Evolutionary conservation across 2,797 vertebrate species (phyloP).

Genomic region (Hippopotamyrus pictus): DNA sequence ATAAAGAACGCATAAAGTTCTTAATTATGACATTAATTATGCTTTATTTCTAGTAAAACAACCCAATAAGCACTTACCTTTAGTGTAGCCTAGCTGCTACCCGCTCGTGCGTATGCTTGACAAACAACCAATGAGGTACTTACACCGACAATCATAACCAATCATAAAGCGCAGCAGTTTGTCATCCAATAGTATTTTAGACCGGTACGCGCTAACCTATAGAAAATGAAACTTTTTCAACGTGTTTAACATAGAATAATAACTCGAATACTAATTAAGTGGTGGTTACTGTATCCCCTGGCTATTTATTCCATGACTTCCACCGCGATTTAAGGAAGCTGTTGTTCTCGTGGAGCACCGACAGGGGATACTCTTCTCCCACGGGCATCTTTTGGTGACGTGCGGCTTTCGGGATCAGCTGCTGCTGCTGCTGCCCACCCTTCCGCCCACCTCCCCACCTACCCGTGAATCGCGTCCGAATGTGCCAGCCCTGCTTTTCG

Average conservation of each 20-base stretch:
- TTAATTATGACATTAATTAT: neutral
- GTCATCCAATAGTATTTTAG: slow-evolving; percentile 15
- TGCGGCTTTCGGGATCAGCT: slow-evolving; percentile 34
- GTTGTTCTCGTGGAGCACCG: slow-evolving; percentile 30
- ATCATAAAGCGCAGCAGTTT: neutral
- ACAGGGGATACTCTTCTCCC: slow-evolving; percentile 49
- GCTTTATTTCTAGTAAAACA: neutral
- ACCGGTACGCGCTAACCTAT: neutral
- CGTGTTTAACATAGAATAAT: neutral
- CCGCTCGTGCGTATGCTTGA: neutral
- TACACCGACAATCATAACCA: neutral
- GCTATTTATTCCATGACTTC: neutral
- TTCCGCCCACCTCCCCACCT: slow-evolving; percentile 34
- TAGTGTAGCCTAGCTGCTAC: neutral
- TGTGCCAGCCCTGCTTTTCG: neutral
- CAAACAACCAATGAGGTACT: slow-evolving; percentile 16
- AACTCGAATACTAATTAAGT: neutral
- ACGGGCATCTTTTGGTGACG: slow-evolving; percentile 60
- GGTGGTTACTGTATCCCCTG: neutral
- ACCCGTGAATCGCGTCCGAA: slow-evolving; percentile 30
- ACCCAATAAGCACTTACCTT: neutral
- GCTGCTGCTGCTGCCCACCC: slow-evolving; percentile 25
- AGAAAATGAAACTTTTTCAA: neutral
- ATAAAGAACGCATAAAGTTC: neutral
- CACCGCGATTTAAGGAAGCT: neutral